These are phyloP conservation scores for Neoscelio sp. DNA, from an alignment of 2,888 invertebrate genomes.

Conservation along the genomic window DNA sequence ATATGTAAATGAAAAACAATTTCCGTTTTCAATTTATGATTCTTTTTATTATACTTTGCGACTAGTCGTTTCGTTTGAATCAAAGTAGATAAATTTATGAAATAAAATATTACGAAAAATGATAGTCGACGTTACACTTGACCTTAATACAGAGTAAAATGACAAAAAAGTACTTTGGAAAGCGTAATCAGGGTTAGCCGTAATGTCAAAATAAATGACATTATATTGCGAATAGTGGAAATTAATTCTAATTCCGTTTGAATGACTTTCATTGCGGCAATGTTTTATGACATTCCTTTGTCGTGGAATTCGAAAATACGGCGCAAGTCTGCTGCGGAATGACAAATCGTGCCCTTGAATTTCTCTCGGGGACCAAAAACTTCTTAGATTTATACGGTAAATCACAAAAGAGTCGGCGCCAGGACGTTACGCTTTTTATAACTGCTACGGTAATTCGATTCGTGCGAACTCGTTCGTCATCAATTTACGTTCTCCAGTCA, in stretches of 20 bases:
- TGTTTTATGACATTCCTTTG: slow-evolving; percentile 3
- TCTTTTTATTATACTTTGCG: too few relatives aligned
- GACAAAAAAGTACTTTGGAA: slow-evolving; percentile 14
- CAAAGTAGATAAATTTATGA: too few relatives aligned
- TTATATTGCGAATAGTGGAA: slow-evolving; percentile 22
- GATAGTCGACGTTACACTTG: slow-evolving; percentile 22
- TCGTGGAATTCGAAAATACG: slow-evolving; percentile 41
- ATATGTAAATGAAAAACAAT: too few relatives aligned
- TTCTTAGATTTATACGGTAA: slow-evolving; percentile 14
- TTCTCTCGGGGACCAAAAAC: slow-evolving; percentile 39
- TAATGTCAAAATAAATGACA: slow-evolving; percentile 1
- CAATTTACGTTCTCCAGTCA: slow-evolving; percentile 48
- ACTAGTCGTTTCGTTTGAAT: too few relatives aligned
- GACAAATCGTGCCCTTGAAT: slow-evolving; percentile 49
- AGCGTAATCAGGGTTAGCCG: not conserved
- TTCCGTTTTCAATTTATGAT: too few relatives aligned
- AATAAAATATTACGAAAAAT: slow-evolving; percentile 6
- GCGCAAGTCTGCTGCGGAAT: slow-evolving; percentile 11
- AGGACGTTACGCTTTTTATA: slow-evolving; percentile 54
- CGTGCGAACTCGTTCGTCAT: slow-evolving; percentile 53
- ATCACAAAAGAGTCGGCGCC: slow-evolving; percentile 26
- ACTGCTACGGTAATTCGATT: slow-evolving; percentile 50
- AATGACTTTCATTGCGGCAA: slow-evolving; percentile 35
- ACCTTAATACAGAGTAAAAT: slow-evolving; percentile 30
- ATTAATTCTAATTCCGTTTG: slow-evolving; percentile 28